These are phyloP conservation scores for Lutjanus erythropterus DNA, from an alignment of 2,113 vertebrate genomes.

Conservation along the genomic window DNA sequence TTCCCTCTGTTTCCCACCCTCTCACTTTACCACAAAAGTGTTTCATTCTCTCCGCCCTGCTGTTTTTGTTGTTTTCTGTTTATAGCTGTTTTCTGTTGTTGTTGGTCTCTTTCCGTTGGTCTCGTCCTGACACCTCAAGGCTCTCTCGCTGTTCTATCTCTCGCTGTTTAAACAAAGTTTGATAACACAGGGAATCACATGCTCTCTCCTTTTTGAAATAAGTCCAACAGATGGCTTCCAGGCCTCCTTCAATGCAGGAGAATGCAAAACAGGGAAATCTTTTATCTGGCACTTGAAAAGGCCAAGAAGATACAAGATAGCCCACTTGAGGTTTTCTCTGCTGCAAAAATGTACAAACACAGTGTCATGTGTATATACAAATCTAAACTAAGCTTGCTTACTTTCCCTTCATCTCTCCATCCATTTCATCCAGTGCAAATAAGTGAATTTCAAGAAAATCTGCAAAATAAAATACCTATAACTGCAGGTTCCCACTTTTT, in stretches of 20 bases:
- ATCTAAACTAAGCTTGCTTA: neutral
- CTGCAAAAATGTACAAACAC: neutral
- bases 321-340: neutral
- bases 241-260: constrained; percentile 32
- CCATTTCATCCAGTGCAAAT: neutral
- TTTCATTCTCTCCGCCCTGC: constrained; percentile 58
- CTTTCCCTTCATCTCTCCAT: neutral
- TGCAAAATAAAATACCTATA: neutral
- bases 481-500: neutral
- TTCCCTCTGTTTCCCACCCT: constrained; percentile 24
- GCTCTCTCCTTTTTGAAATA: neutral
- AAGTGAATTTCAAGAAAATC: no score
- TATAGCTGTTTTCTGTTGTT: constrained; percentile 41
- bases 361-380: neutral
- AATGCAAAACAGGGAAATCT: constrained; percentile 33
- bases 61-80: constrained; percentile 55
- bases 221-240: constrained; percentile 66
- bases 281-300: neutral
- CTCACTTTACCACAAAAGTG: constrained; percentile 61
- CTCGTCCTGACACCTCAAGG: constrained; percentile 58
- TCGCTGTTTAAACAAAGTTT: constrained; percentile 48
- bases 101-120: constrained; percentile 43
- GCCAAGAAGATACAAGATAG: neutral
- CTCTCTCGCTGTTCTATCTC: constrained; percentile 40
- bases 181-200: constrained; percentile 43